Evolutionary conservation across 2,888 invertebrate genomes (phyloP), one percentile per base, ranked within the genome.

Genomic region (Heliconius aoede): DNA sequence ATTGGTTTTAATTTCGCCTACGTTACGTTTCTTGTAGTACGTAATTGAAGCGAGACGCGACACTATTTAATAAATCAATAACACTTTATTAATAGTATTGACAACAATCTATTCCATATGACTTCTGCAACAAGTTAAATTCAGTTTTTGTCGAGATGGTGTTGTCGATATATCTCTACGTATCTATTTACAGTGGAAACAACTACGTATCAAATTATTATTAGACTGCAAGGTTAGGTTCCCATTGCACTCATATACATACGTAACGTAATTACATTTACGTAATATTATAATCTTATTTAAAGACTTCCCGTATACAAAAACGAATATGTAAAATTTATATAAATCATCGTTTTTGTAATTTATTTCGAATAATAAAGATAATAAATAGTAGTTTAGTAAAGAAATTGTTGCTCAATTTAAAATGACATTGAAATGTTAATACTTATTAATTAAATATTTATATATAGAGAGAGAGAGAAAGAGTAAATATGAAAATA

Each of bases 141-240:
- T 80, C 82, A 84, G 64, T 83, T 80, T 84, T 85, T 86, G 86
- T 86, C 85, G 86, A 82, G 80, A 79, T 83, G 78, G 83, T 86
- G 86, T 81, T 81, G 76, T 51, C 40, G 65, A 78, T 76, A 78
- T 85, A 89, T 87, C 89, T 89, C 85, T 89, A 26, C 26, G 13
- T 60, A 79, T 85, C 85, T 88, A 88, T 88, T 88, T 87, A 84
- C 85, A 87, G 86, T 86, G 85, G 85, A 88, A 89, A 89, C 87
- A 89, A 89, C 86, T 89, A 88, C 88, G 88, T 90, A 90, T 90
- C 86, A 86, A 87, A 87, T 87, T 94, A 93, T 91, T 90, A 91
- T 90, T 94, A 93, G 91, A 87, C 84, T 85, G 86, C 93, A 92
- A 93, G 93, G 93, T 91, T 91, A 88, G 86, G 86, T 88, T 88